Conservation (phyloP, 2,797 vertebrate species). For the Babyrousa celebensis region DNA sequence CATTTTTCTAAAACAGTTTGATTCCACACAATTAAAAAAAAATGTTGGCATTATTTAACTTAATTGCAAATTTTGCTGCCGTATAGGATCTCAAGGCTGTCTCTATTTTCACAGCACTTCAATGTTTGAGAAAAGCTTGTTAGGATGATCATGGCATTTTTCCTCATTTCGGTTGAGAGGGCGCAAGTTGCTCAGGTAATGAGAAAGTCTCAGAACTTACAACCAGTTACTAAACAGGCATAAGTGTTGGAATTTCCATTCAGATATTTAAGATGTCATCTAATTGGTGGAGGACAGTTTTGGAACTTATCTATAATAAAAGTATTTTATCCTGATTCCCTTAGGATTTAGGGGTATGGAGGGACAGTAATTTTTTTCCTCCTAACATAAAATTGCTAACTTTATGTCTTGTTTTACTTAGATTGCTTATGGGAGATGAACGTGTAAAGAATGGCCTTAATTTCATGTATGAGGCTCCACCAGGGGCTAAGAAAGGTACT, state of each 20-base stretch:
- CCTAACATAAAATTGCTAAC: conserved; percentile 9
- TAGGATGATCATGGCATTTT: background rate
- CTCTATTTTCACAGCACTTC: conserved; percentile 31
- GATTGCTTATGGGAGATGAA: conserved; percentile 99
- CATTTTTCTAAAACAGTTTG: conserved; percentile 64
- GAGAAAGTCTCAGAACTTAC: background rate
- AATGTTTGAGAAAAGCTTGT: conserved; percentile 54
- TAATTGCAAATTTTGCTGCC: conserved; percentile 38
- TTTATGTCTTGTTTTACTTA: conserved; percentile 86
- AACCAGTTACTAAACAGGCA: background rate
- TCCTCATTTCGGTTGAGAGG: background rate
- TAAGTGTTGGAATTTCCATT: conserved; percentile 43
- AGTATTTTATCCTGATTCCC: conserved; percentile 48
- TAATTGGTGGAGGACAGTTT: conserved; percentile 25
- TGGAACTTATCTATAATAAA: conserved; percentile 40
- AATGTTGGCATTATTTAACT: background rate
- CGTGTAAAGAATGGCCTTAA: conserved; percentile 99
- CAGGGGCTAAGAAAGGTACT: conserved; percentile 98
- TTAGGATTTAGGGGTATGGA: background rate
- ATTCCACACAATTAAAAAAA: conserved; percentile 68
- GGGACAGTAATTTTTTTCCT: background rate
- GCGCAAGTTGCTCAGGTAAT: background rate
- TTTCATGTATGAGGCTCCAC: conserved; percentile 99
- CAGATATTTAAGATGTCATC: conserved; percentile 47
- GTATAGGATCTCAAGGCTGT: conserved; percentile 52